Evolutionary conservation across 2,113 vertebrate species (phyloP).

Genomic region (Vireo altiloquus): DNA sequence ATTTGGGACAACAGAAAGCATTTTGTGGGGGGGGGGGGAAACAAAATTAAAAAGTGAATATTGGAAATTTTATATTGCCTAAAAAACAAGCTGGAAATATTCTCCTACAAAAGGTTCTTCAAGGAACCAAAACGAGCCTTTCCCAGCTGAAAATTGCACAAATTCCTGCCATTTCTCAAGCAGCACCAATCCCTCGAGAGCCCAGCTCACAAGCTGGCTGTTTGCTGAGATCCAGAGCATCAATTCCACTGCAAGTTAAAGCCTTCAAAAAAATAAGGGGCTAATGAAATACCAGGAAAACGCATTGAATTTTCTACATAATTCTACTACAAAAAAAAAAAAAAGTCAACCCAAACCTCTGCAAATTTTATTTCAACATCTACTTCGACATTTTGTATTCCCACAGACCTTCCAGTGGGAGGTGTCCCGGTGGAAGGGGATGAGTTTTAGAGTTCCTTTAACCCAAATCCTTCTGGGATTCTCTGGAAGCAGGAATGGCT

Average conservation of each 20-base stretch:
- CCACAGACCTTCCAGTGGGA: neutral
- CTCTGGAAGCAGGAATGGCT: neutral
- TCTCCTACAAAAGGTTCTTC: neutral
- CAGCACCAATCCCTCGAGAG: neutral
- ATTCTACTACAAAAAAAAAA: neutral
- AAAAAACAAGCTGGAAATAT: neutral
- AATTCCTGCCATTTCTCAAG: rapidly evolving
- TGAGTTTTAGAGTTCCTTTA: neutral
- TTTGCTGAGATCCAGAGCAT: neutral
- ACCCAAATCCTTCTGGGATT: neutral
- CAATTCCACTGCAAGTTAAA: neutral
- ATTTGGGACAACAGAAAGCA: neutral
- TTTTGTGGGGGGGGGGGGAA: neutral
- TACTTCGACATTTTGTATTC: neutral
- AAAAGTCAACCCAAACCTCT: too few species aligned
- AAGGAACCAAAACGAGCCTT: neutral
- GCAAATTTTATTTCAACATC: neutral
- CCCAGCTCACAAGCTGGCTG: neutral
- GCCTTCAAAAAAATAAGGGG: neutral
- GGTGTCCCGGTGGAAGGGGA: neutral
- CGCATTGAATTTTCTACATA: rapidly evolving
- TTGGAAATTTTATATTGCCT: neutral
- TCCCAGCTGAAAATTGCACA: neutral
- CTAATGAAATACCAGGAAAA: neutral
- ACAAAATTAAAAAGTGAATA: neutral